A percentile compares a stretch with the other conserved stretches of the same genome.
Evolutionary conservation across 1,140 invertebrate genomes (phyloP).

Genomic region (Oncopodura yosiiana): DNA sequence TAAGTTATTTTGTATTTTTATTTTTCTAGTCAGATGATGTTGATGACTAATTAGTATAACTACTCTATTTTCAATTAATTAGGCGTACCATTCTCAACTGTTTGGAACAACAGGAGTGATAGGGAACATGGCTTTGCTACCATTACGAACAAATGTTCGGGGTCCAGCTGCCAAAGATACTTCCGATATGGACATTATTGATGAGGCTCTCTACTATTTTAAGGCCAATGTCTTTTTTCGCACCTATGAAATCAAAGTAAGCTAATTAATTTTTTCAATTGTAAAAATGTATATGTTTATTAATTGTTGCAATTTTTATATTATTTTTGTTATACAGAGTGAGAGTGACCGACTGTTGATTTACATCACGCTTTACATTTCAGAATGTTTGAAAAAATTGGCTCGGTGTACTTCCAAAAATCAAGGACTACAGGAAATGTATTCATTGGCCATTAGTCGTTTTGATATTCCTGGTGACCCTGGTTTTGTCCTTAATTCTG

Average conservation of each 20-base stretch:
- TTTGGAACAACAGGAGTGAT: conserved; percentile 57
- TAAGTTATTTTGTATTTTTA: no score
- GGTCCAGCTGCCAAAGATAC: conserved; percentile 69
- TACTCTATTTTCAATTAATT: no score
- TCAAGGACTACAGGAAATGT: conserved; percentile 90
- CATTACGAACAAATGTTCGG: conserved; percentile 71
- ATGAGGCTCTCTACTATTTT: conserved; percentile 94
- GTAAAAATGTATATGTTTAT: conserved; percentile 18
- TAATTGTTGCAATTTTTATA: conserved; percentile 1
- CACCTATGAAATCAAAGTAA: conserved; percentile 94
- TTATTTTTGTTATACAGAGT: conserved; percentile 51
- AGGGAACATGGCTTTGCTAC: conserved; percentile 88
- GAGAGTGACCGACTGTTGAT: conserved; percentile 92
- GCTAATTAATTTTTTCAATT: conserved; percentile 20
- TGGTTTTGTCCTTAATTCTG: conserved; percentile 93
- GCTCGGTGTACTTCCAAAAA: conserved; percentile 82
- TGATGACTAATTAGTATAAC: no score
- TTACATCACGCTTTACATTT: conserved; percentile 97
- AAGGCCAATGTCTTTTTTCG: conserved; percentile 99
- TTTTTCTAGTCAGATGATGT: no score
- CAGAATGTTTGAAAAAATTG: conserved; percentile 91
- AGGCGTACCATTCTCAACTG: conserved; percentile 93
- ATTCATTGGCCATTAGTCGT: conserved; percentile 83
- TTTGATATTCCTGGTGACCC: conserved; percentile 95
- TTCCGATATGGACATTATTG: conserved; percentile 79